phyloP scores from a whole-genome alignment of 92 coral and sea anemone species.

The Montipora capitata region DNA sequence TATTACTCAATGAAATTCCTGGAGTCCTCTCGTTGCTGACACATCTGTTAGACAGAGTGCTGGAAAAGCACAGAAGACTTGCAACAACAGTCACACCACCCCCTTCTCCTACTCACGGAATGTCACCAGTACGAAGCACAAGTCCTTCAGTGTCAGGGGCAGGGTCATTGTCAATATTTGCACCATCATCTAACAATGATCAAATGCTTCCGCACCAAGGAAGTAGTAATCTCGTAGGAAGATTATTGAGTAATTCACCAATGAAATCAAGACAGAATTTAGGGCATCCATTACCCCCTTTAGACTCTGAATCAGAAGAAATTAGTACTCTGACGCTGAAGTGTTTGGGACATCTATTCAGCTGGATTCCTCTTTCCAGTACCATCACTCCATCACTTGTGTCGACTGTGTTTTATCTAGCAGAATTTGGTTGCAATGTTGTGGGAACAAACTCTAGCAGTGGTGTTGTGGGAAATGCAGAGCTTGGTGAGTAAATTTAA shows the following conservation, averaged over 20 bases:
- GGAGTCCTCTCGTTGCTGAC: conserved; percentile 84
- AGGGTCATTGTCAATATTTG: conserved; percentile 70
- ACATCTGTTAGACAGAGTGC: conserved; percentile 89
- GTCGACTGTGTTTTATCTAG: conserved; percentile 96
- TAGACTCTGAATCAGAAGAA: conserved; percentile 97
- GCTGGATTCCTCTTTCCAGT: conserved; percentile 98
- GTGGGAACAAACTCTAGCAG: conserved; percentile 77
- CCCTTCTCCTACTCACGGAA: conserved; percentile 98
- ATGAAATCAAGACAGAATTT: conserved; percentile 86
- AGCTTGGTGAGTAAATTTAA: conserved; percentile 78
- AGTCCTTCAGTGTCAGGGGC: conserved; percentile 87
- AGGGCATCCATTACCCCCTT: conserved; percentile 92
- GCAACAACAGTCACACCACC: conserved; percentile 97
- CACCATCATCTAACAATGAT: conserved; percentile 75
- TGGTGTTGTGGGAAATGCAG: conserved; percentile 83
- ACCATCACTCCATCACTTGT: conserved; percentile 92
- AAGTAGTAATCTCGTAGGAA: conserved; percentile 81
- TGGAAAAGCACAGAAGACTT: conserved; percentile 93
- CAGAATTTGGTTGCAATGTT: conserved; percentile 98
- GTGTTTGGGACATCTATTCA: conserved; percentile 92
- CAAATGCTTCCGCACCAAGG: conserved; percentile 77
- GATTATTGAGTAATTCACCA: conserved; percentile 85
- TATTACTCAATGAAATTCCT: conserved; percentile 91
- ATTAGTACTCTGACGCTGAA: conserved; percentile 86
- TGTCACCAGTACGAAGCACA: conserved; percentile 84